Conservation (phyloP, 2,888 invertebrate species). For the Antitype chi region DNA sequence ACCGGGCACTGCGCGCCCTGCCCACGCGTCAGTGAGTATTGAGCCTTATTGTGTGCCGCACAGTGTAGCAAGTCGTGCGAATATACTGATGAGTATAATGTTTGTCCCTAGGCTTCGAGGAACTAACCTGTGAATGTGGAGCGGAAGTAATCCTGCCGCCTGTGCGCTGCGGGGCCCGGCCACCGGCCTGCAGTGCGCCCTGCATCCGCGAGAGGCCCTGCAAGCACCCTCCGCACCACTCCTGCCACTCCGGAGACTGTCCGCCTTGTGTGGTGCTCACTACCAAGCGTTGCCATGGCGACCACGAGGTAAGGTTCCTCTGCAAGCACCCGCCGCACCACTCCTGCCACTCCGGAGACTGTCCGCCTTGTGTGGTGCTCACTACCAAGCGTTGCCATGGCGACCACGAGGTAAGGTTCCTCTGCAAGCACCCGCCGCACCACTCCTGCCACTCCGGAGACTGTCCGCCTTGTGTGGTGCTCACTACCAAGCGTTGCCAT, state of each 20-base stretch:
- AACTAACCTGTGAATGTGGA: conserved; percentile 98
- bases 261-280: conserved; percentile 91
- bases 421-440: conserved; percentile 95
- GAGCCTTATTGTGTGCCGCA: neutral
- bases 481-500: conserved; percentile 90
- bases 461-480: conserved; percentile 92
- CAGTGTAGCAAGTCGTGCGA: too few species aligned
- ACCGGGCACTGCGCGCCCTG: conserved; percentile 95
- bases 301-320: conserved; percentile 92
- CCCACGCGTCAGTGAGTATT: conserved; percentile 93
- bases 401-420: conserved; percentile 93
- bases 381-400: conserved; percentile 91
- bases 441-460: conserved; percentile 95
- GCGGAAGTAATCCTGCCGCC: conserved; percentile 96
- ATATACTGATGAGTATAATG: neutral
- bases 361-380: conserved; percentile 91
- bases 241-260: conserved; percentile 94
- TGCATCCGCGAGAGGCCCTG: conserved; percentile 95
- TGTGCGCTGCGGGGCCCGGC: conserved; percentile 97
- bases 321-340: conserved; percentile 96
- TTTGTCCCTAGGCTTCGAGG: conserved; percentile 92
- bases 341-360: conserved; percentile 94
- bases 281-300: conserved; percentile 92
- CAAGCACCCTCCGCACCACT: conserved; percentile 95
- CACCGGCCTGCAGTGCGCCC: conserved; percentile 94